phyloP scores from a whole-genome alignment of 2,797 vertebrate species.

The Phoebastria nigripes region DNA sequence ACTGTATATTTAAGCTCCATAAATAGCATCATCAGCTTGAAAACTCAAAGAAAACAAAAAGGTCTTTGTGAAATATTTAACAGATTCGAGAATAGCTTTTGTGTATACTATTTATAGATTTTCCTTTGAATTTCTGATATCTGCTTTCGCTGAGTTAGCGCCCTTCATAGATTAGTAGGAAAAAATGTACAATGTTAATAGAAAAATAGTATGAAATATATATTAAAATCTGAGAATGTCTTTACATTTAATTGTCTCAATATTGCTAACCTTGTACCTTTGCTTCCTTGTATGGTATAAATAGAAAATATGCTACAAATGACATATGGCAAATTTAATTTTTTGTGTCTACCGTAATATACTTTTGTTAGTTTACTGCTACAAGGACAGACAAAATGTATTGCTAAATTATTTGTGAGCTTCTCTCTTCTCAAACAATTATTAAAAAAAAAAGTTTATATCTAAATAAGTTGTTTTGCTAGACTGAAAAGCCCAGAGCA shows the following conservation, averaged over 20 bases:
- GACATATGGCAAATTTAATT: neutral
- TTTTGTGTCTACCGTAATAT: neutral
- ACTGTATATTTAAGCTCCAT: neutral
- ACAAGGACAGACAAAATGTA: neutral
- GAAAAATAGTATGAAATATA: neutral
- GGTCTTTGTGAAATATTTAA: neutral
- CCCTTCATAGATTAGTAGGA: neutral
- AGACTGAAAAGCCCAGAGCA: neutral
- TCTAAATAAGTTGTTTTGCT: neutral
- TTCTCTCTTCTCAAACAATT: neutral
- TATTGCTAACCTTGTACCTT: neutral
- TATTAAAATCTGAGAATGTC: neutral
- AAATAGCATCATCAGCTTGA: neutral
- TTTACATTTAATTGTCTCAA: neutral
- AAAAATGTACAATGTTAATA: neutral
- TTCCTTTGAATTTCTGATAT: neutral
- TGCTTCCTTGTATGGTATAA: neutral
- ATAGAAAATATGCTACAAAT: neutral
- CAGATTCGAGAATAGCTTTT: neutral
- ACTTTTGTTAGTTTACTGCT: neutral
- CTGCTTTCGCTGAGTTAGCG: neutral
- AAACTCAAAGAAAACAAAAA: neutral
- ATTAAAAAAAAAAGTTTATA: neutral
- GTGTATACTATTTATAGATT: neutral
- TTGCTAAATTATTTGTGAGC: neutral